Percentiles rank a stretch among this genome's conserved stretches.
phyloP scores from a whole-genome alignment of 2,888 invertebrate species.

The Taphrorychus bicolor region DNA sequence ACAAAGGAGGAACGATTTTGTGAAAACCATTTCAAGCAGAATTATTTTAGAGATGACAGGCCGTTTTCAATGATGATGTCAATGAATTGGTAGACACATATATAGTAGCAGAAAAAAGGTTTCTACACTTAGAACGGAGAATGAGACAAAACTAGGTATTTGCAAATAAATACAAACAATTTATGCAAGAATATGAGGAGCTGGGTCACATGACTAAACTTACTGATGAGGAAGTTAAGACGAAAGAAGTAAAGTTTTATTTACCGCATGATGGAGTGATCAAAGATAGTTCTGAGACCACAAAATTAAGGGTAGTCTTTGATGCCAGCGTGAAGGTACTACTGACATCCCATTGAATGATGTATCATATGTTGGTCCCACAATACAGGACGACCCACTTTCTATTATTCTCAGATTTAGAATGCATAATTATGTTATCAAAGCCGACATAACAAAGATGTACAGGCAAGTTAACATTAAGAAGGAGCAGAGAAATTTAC shows the following conservation, averaged over 20 bases:
- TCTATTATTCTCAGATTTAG: too few relatives aligned
- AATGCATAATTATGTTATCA: not conserved
- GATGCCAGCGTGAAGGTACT: not conserved
- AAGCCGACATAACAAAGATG: not conserved
- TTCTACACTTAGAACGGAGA: not conserved
- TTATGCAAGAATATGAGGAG: not conserved
- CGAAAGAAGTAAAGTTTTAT: too few relatives aligned
- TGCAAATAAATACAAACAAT: not conserved
- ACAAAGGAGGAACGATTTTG: not conserved
- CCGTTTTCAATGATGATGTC: not conserved
- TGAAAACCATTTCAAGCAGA: not conserved
- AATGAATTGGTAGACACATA: not conserved
- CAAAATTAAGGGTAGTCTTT: too few relatives aligned
- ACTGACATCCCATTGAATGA: not conserved
- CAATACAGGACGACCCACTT: too few relatives aligned
- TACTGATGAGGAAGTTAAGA: too few relatives aligned
- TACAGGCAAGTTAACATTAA: not conserved
- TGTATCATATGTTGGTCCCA: not conserved
- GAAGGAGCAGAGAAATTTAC: not conserved
- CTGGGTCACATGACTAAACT: not conserved
- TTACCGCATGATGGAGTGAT: too few relatives aligned
- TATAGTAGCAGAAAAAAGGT: not conserved
- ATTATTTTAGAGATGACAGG: not conserved
- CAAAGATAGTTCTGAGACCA: too few relatives aligned
- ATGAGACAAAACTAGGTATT: not conserved